A percentile compares a stretch with the other conserved stretches of the same genome.
phyloP scores from a whole-genome alignment of 2,888 invertebrate genomes.

The Ophion ventricosus region DNA sequence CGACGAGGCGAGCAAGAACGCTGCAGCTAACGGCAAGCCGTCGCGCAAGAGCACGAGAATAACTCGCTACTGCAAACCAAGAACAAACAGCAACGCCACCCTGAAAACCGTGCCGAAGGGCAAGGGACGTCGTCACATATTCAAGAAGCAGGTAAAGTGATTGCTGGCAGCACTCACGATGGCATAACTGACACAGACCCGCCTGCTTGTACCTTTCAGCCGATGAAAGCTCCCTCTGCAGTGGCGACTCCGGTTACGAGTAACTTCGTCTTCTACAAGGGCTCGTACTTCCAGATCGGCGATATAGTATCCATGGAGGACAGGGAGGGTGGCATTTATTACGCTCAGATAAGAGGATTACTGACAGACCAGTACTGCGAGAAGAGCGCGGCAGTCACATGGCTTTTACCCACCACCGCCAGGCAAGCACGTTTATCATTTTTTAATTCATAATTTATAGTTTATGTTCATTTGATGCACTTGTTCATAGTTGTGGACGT shows the following conservation, averaged over 20 bases:
- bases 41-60: slow-evolving; percentile 87
- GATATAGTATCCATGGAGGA: slow-evolving; percentile 95
- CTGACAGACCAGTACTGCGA: slow-evolving; percentile 96
- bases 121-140: slow-evolving; percentile 90
- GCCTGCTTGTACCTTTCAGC: slow-evolving; percentile 79
- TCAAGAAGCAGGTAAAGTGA: slow-evolving; percentile 87
- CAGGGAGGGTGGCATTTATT: slow-evolving; percentile 90
- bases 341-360: slow-evolving; percentile 95
- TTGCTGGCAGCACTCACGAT: background rate
- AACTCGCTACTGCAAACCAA: slow-evolving; percentile 85
- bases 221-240: slow-evolving; percentile 91
- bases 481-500: too few relatives aligned
- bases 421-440: slow-evolving; percentile 77
- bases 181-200: background rate
- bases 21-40: slow-evolving; percentile 79
- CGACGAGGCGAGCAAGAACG: slow-evolving; percentile 76
- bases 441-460: background rate
- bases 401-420: slow-evolving; percentile 94
- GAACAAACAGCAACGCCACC: slow-evolving; percentile 79
- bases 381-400: slow-evolving; percentile 95
- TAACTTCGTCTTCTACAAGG: slow-evolving; percentile 91
- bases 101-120: slow-evolving; percentile 86
- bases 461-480: background rate
- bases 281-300: slow-evolving; percentile 93
- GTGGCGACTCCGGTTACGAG: slow-evolving; percentile 93